Evolutionary conservation across 2,888 invertebrate species (phyloP).

Genomic region (Molorchus minor): DNA sequence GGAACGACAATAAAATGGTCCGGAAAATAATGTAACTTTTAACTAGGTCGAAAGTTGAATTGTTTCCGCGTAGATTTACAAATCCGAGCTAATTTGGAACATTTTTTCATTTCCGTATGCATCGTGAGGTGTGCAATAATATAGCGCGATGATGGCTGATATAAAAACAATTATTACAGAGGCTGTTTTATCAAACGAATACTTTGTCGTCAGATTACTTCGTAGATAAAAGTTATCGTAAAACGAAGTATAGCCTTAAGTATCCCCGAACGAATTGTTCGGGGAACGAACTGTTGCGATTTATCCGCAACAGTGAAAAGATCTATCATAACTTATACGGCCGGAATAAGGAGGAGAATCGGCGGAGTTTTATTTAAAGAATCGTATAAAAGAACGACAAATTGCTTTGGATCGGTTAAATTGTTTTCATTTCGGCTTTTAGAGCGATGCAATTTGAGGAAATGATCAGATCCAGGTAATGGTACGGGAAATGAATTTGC

Average conservation of each 20-base stretch:
- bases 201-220: not conserved
- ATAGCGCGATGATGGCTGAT: too few relatives aligned
- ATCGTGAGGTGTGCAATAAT: too few relatives aligned
- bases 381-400: conserved; percentile 4
- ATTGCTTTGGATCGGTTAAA: not conserved
- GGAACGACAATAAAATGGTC: conserved; percentile 10
- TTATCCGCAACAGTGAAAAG: conserved; percentile 2
- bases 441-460: conserved; percentile 5
- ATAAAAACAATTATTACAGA: too few relatives aligned
- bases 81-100: not conserved
- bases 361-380: conserved; percentile 4
- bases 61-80: not conserved
- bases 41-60: conserved; percentile 5
- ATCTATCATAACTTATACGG: conserved; percentile 8
- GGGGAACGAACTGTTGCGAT: not conserved
- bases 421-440: conserved; percentile 7
- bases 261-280: not conserved
- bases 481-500: not conserved
- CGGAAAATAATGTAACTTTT: conserved; percentile 6
- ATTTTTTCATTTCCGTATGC: not conserved
- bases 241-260: not conserved
- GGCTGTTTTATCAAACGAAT: not conserved
- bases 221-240: not conserved
- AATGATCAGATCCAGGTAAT: conserved; percentile 7
- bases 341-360: conserved; percentile 2